Base-by-base conservation (phyloP, 2,113 vertebrate species). In the Sceloporus undulatus region DNA sequence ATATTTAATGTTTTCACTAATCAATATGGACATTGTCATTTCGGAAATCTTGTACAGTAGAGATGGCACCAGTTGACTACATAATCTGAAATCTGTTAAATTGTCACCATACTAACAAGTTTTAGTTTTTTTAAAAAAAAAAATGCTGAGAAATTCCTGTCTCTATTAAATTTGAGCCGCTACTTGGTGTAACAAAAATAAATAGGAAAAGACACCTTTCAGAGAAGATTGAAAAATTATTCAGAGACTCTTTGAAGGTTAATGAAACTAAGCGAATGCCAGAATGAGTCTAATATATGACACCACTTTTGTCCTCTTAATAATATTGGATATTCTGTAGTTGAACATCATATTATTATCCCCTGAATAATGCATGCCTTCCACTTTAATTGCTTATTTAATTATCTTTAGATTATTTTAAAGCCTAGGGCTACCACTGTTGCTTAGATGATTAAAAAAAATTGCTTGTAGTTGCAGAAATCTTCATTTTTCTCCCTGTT, bases 401-500 rank as follows among this genome's bases (percentile, higher is more conserved):
- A 98, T 98, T 97, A 96, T 88, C 91, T 96, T 95, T 89, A 95
- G 96, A 97, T 96, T 97, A 93, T 97, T 97, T 96, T 96, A 95
- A 96, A 96, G 96, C 97, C 94, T 94, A 82, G n/a, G 96, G 94
- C 91, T 94, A 96, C 94, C 96, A 94, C 97, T 97, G 96, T 96
- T 97, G 95, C 96, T 96, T 94, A 95, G 90, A 96, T 97, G 97
- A 98, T 98, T 97, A 96, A 94, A 71, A 29, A 96, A 98, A 98
- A 98, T 97, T 97, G 96, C 95, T 98, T 98, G 96, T 97, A 98
- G 96, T 98, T 97, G 95, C 95, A 96, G 92, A 97, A 97, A 97
- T 94, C 93, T 92, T 95, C 97, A 96, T 94, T 18, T 40, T 62
- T 62, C 19, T 52, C 34, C 91, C 92, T 94, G 87, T 95, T 94